A percentile compares a stretch with the other conserved stretches of the same genome.
Conservation (phyloP, 2,113 vertebrate genomes). For the Apteryx owenii region DNA sequence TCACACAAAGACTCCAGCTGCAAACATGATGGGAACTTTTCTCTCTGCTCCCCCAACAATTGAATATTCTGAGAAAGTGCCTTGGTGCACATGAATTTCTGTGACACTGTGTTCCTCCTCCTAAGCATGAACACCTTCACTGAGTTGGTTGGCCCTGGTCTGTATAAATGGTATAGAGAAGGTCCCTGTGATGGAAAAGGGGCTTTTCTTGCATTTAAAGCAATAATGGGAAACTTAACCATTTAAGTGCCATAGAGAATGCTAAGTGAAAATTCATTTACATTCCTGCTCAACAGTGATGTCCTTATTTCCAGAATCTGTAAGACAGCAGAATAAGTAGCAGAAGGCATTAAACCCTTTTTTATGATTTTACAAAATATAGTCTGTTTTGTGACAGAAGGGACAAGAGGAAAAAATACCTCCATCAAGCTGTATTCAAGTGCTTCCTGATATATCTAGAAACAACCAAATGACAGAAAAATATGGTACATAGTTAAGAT, state of each 20-base stretch:
- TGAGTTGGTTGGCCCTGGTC: neutral
- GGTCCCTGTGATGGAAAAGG: neutral
- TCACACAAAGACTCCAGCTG: neutral
- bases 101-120: neutral
- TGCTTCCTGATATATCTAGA: neutral
- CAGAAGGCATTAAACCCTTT: neutral
- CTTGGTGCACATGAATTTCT: neutral
- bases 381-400: neutral
- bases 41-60: neutral
- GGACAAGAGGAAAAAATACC: neutral
- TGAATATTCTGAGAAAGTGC: neutral
- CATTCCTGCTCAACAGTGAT: neutral
- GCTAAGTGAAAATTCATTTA: neutral
- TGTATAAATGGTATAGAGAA: neutral
- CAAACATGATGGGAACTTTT: neutral
- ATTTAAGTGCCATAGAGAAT: neutral
- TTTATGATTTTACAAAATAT: neutral
- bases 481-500: neutral
- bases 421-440: neutral
- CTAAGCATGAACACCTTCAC: neutral
- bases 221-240: neutral
- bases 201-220: neutral
- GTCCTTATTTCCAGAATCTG: neutral
- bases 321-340: neutral
- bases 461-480: neutral